phyloP scores from a whole-genome alignment of 2,113 vertebrate genomes.

The Clarias macrocephalus region DNA sequence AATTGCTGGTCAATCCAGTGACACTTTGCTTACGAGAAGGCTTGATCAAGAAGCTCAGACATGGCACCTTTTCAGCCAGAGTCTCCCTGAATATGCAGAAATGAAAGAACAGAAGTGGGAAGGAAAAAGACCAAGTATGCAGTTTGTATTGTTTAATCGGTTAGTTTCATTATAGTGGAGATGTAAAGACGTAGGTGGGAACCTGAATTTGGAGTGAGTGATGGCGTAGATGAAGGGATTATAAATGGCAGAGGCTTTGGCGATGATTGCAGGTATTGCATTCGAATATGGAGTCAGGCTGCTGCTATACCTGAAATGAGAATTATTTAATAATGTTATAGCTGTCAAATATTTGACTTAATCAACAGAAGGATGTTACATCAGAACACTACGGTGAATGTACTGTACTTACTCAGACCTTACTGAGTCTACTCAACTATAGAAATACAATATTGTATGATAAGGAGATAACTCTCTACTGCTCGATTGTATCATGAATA shows the following conservation, averaged over 20 bases:
- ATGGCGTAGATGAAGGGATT: constrained; percentile 95
- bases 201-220: constrained; percentile 93
- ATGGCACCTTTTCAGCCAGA: constrained; percentile 83
- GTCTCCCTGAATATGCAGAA: constrained; percentile 73
- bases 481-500: background rate
- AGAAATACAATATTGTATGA: background rate
- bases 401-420: background rate
- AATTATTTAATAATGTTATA: background rate
- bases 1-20: constrained; percentile 76
- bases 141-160: background rate
- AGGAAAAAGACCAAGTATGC: constrained; percentile 1
- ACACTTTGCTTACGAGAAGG: constrained; percentile 67
- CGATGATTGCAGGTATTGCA: constrained; percentile 89
- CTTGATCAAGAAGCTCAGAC: constrained; percentile 77
- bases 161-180: background rate
- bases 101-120: background rate
- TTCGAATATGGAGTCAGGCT: constrained; percentile 85
- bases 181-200: background rate
- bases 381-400: background rate
- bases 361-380: background rate
- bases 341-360: background rate
- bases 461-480: background rate
- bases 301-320: constrained; percentile 77
- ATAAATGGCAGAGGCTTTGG: constrained; percentile 93
- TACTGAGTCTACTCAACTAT: background rate